Evolutionary conservation across 2,888 invertebrate genomes (phyloP).

Genomic region (Drosophila eohydei): DNA sequence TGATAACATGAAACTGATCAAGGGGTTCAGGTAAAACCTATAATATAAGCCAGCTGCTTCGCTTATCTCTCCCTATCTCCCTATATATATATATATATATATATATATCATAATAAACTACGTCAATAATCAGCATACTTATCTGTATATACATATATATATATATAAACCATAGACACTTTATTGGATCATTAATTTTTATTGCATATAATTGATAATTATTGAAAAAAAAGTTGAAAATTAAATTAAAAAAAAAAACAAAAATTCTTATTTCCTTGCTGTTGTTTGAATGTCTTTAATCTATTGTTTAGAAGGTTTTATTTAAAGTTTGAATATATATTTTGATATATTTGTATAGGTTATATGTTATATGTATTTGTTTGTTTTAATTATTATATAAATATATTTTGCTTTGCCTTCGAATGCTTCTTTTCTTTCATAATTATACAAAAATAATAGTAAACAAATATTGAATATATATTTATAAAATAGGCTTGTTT

Average conservation of each 20-base stretch:
- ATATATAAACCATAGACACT: background rate
- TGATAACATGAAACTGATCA: conserved; percentile 13
- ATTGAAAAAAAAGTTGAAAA: conserved; percentile 15
- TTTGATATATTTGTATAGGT: conserved; percentile 17
- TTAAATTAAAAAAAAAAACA: conserved; percentile 37
- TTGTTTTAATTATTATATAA: conserved; percentile 53
- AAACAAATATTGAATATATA: conserved; percentile 26
- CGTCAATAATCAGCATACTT: conserved; percentile 25
- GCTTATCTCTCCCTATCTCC: conserved; percentile 17
- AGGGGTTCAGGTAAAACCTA: conserved; percentile 3
- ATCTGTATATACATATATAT: conserved; percentile 23
- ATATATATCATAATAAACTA: conserved; percentile 5
- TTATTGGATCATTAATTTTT: conserved; percentile 39
- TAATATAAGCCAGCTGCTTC: conserved; percentile 13
- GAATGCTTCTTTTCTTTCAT: conserved; percentile 49
- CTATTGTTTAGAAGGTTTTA: conserved; percentile 67
- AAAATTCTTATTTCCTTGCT: conserved; percentile 16
- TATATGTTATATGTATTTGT: conserved; percentile 41
- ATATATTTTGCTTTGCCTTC: conserved; percentile 50
- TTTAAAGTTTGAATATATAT: conserved; percentile 55
- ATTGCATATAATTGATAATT: conserved; percentile 48
- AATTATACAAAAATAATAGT: conserved; percentile 23
- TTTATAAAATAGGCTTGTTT: conserved; percentile 36
- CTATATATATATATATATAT: conserved; percentile 18
- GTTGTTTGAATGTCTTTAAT: conserved; percentile 36